Evolutionary conservation across 2,888 invertebrate species (phyloP), one percentile per base, ranked within the genome.

Genomic region (Andrena trimmerana): DNA sequence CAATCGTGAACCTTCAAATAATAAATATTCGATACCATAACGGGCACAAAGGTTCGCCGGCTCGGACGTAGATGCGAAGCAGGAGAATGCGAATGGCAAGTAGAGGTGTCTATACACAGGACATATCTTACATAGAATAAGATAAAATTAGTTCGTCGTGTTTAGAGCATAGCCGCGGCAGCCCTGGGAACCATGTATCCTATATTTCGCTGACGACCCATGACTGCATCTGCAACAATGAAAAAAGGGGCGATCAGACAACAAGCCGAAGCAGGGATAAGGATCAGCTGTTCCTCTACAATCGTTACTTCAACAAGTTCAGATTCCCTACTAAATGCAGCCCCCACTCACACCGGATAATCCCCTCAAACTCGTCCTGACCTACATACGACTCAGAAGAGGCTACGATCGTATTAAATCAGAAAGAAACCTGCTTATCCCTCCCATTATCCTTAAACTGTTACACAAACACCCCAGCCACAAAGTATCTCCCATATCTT

Each of bases 71-170:
- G 81, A 88, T 83, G 86, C 81, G 83, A 87, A 87, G 87, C 87
- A 73, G 85, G 75, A 89, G 84, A 88, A 81, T 83, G 84, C 86
- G 85, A 88, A 83, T 87, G 86, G 86, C 85, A 82, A 87, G 75
- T 86, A 85, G 27, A 57, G 83, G 84, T 88, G 77, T 92, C 90
- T 92, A 91, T 92, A 92, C 92, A 92, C 90, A 89, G 91, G 90
- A 90, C 89, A 87, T 92, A 91, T 92, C 88, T 91, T 92, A 92
- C 91, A 92, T 89, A 90, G 88, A 90, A 83, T 88, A 88, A 86
- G 84, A 81, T 91, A 90, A 92, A 90, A 91, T 91, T 89, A 90
- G 88, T 88, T 88, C 86, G 83, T 88, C 88, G 78, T 88, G 72
- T 79, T 89, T 86, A 88, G 89, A 85, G 80, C 88, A 86, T 86